Evolutionary conservation across 2,888 invertebrate species (phyloP).

Genomic region (Allacma fusca): DNA sequence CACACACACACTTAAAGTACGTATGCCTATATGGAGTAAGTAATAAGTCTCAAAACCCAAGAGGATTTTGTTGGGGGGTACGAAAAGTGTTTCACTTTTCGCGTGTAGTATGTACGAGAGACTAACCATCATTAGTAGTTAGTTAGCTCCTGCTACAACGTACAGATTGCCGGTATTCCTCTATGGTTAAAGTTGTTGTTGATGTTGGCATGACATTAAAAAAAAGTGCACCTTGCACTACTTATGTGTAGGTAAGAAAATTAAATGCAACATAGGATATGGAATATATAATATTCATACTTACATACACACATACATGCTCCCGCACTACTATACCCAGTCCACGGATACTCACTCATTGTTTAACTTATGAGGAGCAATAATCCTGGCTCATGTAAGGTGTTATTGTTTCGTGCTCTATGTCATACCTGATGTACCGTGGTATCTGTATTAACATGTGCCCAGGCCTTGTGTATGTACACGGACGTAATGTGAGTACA

Average conservation of each 20-base stretch:
- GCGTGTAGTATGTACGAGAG: neutral
- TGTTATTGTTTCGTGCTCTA: constrained; percentile 16
- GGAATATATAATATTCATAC: too few relatives aligned
- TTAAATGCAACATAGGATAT: neutral
- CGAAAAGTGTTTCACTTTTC: constrained; percentile 19
- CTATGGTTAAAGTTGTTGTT: neutral
- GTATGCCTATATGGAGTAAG: too few relatives aligned
- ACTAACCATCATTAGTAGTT: neutral
- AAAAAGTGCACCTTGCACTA: constrained; percentile 16
- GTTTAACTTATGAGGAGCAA: neutral
- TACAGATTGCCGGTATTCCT: neutral
- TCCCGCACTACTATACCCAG: too few relatives aligned
- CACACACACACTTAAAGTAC: neutral
- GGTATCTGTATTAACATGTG: too few relatives aligned
- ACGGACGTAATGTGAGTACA: too few relatives aligned
- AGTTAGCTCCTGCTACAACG: neutral
- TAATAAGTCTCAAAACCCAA: neutral
- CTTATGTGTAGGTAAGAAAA: neutral
- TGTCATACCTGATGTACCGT: neutral
- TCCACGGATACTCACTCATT: neutral
- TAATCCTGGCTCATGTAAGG: neutral
- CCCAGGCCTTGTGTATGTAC: too few relatives aligned
- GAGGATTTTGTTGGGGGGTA: constrained; percentile 12
- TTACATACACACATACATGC: too few relatives aligned
- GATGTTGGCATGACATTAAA: neutral